Conservation (phyloP, 2,113 vertebrate genomes). For the Eira barbara region DNA sequence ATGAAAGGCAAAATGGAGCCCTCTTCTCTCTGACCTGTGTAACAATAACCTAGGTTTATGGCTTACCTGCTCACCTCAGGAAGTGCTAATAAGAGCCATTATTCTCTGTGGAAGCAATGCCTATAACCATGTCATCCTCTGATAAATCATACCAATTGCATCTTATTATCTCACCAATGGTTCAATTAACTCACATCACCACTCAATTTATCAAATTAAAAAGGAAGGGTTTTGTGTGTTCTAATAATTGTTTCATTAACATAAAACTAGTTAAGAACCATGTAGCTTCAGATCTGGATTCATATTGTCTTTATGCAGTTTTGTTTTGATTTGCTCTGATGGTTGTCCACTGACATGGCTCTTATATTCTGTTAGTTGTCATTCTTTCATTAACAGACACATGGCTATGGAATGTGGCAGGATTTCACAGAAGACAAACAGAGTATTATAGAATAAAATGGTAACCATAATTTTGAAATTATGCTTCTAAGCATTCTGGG, state of each 20-base stretch:
- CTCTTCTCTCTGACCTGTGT: neutral
- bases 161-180: conserved; percentile 58
- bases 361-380: neutral
- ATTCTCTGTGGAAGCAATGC: conserved; percentile 21
- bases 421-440: conserved; percentile 38
- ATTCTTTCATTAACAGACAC: conserved; percentile 41
- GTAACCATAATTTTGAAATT: conserved; percentile 20
- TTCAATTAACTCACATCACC: conserved; percentile 51
- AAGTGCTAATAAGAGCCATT: conserved; percentile 35
- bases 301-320: neutral
- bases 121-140: conserved; percentile 29
- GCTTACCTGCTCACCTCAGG: neutral
- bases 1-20: neutral
- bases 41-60: neutral
- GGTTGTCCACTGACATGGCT: neutral
- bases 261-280: conserved; percentile 45
- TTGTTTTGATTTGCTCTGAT: conserved; percentile 30
- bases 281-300: neutral
- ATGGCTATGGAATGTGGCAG: conserved; percentile 4
- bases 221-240: conserved; percentile 50
- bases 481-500: neutral
- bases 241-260: conserved; percentile 70
- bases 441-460: conserved; percentile 1
- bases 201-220: conserved; percentile 65
- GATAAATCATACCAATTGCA: conserved; percentile 54